Evolutionary conservation across 2,113 vertebrate genomes (phyloP), one percentile per base, ranked within the genome.

Genomic region (Chroicocephalus ridibundus): DNA sequence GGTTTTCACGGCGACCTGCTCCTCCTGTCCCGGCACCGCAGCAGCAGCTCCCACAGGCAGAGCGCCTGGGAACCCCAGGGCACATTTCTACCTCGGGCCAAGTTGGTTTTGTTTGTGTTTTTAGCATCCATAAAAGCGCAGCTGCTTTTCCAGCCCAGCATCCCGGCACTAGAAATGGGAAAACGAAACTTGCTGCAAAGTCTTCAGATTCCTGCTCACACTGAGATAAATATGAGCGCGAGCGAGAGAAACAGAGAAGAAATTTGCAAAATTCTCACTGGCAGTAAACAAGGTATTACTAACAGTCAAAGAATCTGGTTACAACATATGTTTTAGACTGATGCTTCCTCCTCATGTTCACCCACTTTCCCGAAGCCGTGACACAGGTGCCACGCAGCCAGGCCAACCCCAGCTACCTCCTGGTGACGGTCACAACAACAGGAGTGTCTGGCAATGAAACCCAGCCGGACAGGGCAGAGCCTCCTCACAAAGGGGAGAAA

Each of bases 391-490:
- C 2, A 27, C 4, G 3, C 21, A 17, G 74, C n/a, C 62, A 0
- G 1, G 3, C 32, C 10, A 42, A 38, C 1, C 6, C 13, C 13
- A 0, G 36, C 7, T 2, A 15, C 44, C 36, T n/a, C 77, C 14
- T 6, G 8, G 27, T 3, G 15, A 61, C 0, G 18, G 15, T 0
- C 24, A 32, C 32, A 21, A 31, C 61, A 52, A 17, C 51, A 24
- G 20, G 40, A 34, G 57, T 3, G 26, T 25, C 40, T 7, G 46
- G 57, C 69, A n/a, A 3, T 1, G 74, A 66, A n/a, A 60, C 25
- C 20, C 80, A 51, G 65, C 47, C 4, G 10, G 64, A 29, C 80
- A 24, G 0, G 1, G 84, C 16, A 32, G 9, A 19, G 19, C 5
- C 69, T 54, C 47, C n/a, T 26, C 46, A 13, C 18, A 1, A 5